A percentile compares a stretch with the other conserved stretches of the same genome.
phyloP scores from a whole-genome alignment of 2,888 invertebrate species.

The Diloba caeruleocephala region DNA sequence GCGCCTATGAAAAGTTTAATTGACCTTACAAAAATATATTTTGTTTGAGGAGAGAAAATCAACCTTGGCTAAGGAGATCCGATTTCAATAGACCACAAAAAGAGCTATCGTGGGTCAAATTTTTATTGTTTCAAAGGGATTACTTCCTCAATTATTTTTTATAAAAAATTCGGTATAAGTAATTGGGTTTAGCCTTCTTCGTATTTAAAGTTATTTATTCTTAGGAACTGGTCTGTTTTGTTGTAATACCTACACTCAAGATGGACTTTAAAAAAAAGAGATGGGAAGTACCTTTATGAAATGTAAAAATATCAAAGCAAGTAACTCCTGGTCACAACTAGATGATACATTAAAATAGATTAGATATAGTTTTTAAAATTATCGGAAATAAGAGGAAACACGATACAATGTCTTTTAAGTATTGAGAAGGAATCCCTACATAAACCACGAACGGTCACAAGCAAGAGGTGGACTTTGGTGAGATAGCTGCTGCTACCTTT shows the following conservation, averaged over 20 bases:
- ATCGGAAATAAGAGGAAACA: too few relatives aligned
- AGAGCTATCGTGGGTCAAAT: slow-evolving; percentile 53
- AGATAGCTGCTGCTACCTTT: too few relatives aligned
- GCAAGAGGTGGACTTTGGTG: too few relatives aligned
- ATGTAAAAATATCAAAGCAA: too few relatives aligned
- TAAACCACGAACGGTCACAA: too few relatives aligned
- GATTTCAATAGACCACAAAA: slow-evolving; percentile 54
- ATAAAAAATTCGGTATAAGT: slow-evolving; percentile 49
- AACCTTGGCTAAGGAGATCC: slow-evolving; percentile 55
- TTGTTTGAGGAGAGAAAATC: slow-evolving; percentile 65
- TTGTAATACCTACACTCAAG: background rate
- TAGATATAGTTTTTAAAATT: too few relatives aligned
- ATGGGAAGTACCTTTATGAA: too few relatives aligned
- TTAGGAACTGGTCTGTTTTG: background rate
- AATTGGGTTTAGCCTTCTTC: slow-evolving; percentile 42
- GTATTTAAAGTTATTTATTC: slow-evolving; percentile 12
- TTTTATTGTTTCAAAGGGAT: slow-evolving; percentile 70
- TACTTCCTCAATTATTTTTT: slow-evolving; percentile 65
- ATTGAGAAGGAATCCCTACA: too few relatives aligned
- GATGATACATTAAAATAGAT: too few relatives aligned
- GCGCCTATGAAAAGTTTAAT: slow-evolving; percentile 73
- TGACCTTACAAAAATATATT: slow-evolving; percentile 76
- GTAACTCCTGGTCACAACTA: too few relatives aligned
- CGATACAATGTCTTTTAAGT: too few relatives aligned
- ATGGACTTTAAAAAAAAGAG: too few relatives aligned